These are phyloP conservation scores for Denticeps clupeoides DNA, from an alignment of 2,797 vertebrate species.

Conservation along the genomic window DNA sequence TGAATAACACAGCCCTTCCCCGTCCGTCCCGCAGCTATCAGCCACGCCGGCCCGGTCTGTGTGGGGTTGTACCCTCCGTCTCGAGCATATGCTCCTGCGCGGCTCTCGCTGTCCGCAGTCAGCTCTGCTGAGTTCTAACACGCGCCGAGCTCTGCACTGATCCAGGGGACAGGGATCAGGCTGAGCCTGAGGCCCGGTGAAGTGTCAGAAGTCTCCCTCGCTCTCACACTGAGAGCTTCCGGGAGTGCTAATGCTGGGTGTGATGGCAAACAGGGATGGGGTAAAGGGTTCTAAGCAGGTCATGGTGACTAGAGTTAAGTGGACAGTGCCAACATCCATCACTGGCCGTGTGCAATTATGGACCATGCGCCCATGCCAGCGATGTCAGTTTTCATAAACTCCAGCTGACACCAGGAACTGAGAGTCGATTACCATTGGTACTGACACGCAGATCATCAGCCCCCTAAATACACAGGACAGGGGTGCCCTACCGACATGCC, in stretches of 20 bases:
- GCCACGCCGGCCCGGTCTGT: too few relatives aligned
- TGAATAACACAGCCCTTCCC: too few relatives aligned
- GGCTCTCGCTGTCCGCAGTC: constrained; percentile 15
- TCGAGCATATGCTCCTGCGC: constrained; percentile 5
- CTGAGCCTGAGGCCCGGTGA: constrained; percentile 15
- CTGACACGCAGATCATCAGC: constrained; percentile 3
- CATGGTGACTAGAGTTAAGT: constrained; percentile 20
- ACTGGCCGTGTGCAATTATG: neutral
- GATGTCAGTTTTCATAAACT: constrained; percentile 19
- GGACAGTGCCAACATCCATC: constrained; percentile 16
- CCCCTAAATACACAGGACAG: constrained; percentile 8
- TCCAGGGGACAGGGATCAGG: constrained; percentile 20
- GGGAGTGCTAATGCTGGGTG: too few relatives aligned
- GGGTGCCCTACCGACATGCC: constrained; percentile 28
- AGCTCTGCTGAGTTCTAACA: constrained; percentile 19
- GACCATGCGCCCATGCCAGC: neutral
- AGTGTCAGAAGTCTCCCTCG: too few relatives aligned
- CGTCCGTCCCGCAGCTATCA: too few relatives aligned
- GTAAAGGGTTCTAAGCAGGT: constrained; percentile 23
- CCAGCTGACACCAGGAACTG: constrained; percentile 7
- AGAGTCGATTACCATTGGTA: constrained; percentile 3
- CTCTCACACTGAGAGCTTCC: too few relatives aligned
- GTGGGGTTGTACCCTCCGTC: constrained; percentile 8
- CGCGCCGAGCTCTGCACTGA: constrained; percentile 24
- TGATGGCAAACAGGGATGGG: neutral